Evolutionary conservation across 2,797 vertebrate species (phyloP).

Genomic region (Pogoniulus pusillus): DNA sequence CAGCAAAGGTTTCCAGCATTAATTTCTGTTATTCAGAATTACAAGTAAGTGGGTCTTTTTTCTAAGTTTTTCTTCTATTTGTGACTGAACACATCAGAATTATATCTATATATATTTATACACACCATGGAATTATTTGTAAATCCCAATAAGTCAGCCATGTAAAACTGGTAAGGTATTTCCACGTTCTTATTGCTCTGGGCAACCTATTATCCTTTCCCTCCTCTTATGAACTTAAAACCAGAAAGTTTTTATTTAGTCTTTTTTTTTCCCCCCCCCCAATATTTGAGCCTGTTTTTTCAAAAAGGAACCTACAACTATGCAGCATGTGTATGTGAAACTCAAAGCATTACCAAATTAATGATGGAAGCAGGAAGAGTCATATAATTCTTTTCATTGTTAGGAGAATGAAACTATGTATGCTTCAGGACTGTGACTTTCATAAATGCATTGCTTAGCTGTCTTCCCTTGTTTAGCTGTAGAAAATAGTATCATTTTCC

Average conservation of each 20-base stretch:
- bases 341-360: background rate
- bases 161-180: background rate
- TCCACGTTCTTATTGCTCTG: background rate
- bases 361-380: background rate
- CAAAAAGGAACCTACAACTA: background rate
- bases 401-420: background rate
- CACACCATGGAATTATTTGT: background rate
- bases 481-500: background rate
- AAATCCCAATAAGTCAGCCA: background rate
- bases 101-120: too few relatives aligned
- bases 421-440: background rate
- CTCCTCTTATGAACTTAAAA: background rate
- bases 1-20: constrained; percentile 49
- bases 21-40: constrained; percentile 36
- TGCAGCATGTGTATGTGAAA: background rate
- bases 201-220: background rate
- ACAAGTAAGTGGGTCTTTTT: constrained; percentile 1
- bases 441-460: background rate
- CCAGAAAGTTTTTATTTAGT: background rate
- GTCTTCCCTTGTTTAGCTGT: background rate
- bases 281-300: background rate
- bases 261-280: background rate
- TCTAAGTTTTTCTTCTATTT: background rate
- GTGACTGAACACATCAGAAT: background rate
- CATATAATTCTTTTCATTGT: background rate